Conservation (phyloP, 2,888 invertebrate genomes). For the Vanessa cardui region DNA sequence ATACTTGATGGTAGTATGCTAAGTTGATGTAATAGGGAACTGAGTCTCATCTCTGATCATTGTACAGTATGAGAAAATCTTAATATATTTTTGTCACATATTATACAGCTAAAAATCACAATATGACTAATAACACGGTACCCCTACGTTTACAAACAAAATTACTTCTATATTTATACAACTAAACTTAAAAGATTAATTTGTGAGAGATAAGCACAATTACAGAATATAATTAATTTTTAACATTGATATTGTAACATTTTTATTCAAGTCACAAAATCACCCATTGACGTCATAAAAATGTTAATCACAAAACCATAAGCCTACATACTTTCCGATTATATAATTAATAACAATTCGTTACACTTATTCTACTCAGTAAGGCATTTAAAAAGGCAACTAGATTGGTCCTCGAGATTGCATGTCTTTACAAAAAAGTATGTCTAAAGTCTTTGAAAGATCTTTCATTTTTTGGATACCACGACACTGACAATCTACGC, state of each 20-base stretch:
- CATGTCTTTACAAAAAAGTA: not conserved
- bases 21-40: too few relatives aligned
- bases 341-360: not conserved
- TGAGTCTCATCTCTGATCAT: too few relatives aligned
- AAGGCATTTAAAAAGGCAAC: constrained; percentile 36
- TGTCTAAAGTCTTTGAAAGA: not conserved
- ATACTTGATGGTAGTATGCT: too few relatives aligned
- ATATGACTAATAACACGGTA: constrained; percentile 17
- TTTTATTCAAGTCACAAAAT: not conserved
- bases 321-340: too few relatives aligned
- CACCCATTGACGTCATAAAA: not conserved
- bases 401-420: constrained; percentile 28
- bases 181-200: not conserved
- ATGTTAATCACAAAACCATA: not conserved
- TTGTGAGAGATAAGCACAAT: too few relatives aligned
- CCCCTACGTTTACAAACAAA: not conserved
- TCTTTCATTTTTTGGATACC: not conserved
- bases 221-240: too few relatives aligned
- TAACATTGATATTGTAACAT: too few relatives aligned
- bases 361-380: constrained; percentile 4
- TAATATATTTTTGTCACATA: not conserved
- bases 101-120: constrained; percentile 7
- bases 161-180: not conserved
- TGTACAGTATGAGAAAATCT: too few relatives aligned
- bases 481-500: not conserved